Base-by-base conservation (phyloP, 2,797 vertebrate genomes). In the Cuculus canorus region DNA sequence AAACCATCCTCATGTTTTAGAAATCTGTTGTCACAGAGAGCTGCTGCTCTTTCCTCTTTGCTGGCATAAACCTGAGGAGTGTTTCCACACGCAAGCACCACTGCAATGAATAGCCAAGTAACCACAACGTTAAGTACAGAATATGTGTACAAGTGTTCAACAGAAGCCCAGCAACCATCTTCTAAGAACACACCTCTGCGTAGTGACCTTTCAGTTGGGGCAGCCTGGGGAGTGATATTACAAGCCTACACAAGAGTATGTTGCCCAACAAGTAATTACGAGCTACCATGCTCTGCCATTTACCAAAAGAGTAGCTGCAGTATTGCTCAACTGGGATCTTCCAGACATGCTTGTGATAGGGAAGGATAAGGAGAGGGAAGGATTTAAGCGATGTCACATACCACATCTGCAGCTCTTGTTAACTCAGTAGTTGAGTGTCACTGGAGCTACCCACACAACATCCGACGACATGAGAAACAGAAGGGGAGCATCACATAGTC, bases 201-300 rank as follows among this genome's bases (percentile, higher is more conserved):
- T 3, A 4, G 33, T 0, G 1, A n/a, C 17, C 14, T 27, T 35
- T 69, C 37, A 5, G 61, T 41, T 5, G 2, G 48, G 47, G 56
- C 63, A 76, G 28, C 52, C 54, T 39, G 24, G 11, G 15, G 25
- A 27, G 14, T 2, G 35, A 43, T 52, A 27, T 22, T 17, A 15
- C 15, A 32, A 57, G 8, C 32, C 45, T 65, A 35, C 10, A 21
- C 0, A 4, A 28, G 7, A 57, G 7, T 3, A 13, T 1, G 15
- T 2, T n/a, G 24, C n/a, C 61, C 57, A 43, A 10, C 8, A 27
- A 43, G 35, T 5, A 65, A 59, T 41, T 52, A 8, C 0, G 0
- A 33, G 35, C 43, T 63, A 14, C 56, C 30, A 21, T 9, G 1
- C 47, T 47, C 21, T 22, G n/a, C 47, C 39, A 17, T 28, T 41